Evolutionary conservation across 2,888 invertebrate species (phyloP).

Genomic region (Gibbula magus): DNA sequence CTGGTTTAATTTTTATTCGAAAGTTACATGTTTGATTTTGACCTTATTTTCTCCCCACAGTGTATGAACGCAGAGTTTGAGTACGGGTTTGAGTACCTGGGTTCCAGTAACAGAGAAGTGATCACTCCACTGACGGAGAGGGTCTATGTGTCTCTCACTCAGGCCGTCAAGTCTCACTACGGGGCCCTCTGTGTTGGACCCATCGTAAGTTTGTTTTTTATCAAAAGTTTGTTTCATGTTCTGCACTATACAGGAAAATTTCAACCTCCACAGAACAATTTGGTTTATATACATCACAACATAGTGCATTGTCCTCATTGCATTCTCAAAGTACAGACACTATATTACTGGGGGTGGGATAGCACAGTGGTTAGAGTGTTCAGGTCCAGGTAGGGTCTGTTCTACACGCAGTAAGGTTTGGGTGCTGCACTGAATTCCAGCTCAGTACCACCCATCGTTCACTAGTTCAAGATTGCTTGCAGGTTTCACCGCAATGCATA

Average conservation of each 20-base stretch:
- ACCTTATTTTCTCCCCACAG: constrained; percentile 49
- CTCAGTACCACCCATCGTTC: no score
- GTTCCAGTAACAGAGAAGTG: constrained; percentile 65
- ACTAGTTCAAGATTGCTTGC: no score
- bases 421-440: no score
- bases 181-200: constrained; percentile 68
- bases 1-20: no score
- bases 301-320: no score
- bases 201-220: constrained; percentile 57
- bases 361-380: no score
- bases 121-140: constrained; percentile 69
- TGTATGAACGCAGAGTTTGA: constrained; percentile 68
- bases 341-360: no score
- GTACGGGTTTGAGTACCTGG: constrained; percentile 73
- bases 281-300: background rate
- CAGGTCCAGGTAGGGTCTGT: no score
- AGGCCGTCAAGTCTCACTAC: constrained; percentile 65
- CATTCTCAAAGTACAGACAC: no score
- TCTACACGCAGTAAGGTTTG: no score
- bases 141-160: constrained; percentile 65
- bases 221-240: background rate
- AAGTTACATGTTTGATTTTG: no score
- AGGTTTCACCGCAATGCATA: no score
- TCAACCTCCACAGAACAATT: background rate
- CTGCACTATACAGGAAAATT: background rate